Base-by-base conservation (phyloP, 2,888 invertebrate genomes). In the Onthophagus sagittarius region DNA sequence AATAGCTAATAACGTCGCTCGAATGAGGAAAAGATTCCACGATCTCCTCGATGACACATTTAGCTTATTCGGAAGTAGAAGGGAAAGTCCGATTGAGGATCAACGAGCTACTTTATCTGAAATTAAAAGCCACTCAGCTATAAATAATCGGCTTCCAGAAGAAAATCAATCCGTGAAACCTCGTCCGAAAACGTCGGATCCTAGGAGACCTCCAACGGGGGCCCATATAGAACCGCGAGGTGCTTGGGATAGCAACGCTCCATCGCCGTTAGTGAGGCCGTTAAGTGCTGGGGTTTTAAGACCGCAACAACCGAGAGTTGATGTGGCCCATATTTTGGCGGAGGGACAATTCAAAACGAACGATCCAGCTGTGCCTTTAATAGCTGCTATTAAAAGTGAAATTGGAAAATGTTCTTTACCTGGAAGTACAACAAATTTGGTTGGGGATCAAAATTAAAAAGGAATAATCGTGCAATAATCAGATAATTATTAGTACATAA, bases 341-440 rank as follows among this genome's bases (percentile, higher is more conserved):
- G 89, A 90, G 76, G 88, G 89, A 4, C 86, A 86, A n/a, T 86
- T 92, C 75, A 83, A 86, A 1, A 86, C 88, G 0, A 88, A 89
- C 70, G 92, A 94, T 83, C 93, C 95, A 0, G 94, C 95, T 0
- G 89, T 94, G 11, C 94, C 95, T 0, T 88, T 95, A 31, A 95
- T 96, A 79, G 91, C 92, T 65, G 94, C 95, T 76, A 95, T 96
- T 81, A 94, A 94, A 84, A 91, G 90, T 75, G 95, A 96, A 79
- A 81, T 86, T 4, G 82, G 83, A 69, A 83, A 82, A 76, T 85
- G 85, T 76, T 83, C 85, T n/a, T 78, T 85, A 69, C 85, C 85
- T 64, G 85, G 85, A 31, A 85, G 85, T 79, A 83, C 84, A 72
- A 80, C 79, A 5, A 82, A 84, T 78, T 79, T 84, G 75, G 72